These are phyloP conservation scores for Diplosoma virens DNA, from an alignment of 23 tunicate species.

Conservation along the genomic window DNA sequence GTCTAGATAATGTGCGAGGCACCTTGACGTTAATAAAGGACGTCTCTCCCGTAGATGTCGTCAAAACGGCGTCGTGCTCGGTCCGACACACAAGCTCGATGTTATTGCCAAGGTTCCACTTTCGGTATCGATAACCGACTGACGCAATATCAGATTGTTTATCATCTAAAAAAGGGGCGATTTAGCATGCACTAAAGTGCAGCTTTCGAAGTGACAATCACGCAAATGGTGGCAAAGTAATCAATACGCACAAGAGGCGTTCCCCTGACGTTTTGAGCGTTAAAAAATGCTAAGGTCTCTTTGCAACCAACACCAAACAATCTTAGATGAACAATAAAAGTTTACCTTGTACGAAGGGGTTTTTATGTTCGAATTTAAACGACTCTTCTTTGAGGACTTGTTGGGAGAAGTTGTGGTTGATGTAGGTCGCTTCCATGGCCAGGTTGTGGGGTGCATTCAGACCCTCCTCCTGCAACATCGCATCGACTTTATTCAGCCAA, in stretches of 20 bases:
- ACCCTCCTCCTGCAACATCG: constrained; percentile 60
- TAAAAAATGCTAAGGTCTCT: too few species aligned
- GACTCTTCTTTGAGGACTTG: constrained; percentile 89
- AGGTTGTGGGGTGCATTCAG: constrained; percentile 79
- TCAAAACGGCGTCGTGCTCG: constrained; percentile 89
- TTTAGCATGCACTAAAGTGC: too few species aligned
- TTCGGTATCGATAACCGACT: constrained; percentile 90
- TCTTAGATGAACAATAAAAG: too few species aligned
- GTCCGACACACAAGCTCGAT: constrained; percentile 89
- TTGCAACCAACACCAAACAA: too few species aligned
- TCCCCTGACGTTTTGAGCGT: too few species aligned
- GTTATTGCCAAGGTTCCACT: constrained; percentile 90
- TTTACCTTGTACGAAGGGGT: constrained; percentile 86
- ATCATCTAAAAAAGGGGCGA: too few species aligned
- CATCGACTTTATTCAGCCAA: too few species aligned
- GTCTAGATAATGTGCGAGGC: too few species aligned
- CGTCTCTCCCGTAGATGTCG: constrained; percentile 56
- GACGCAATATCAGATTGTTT: constrained; percentile 90
- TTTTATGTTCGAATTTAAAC: constrained; percentile 41
- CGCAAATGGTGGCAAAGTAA: too few species aligned
- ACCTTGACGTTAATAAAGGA: constrained; percentile 93
- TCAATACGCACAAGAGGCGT: too few species aligned
- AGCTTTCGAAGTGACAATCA: too few species aligned
- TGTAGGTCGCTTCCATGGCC: constrained; percentile 91
- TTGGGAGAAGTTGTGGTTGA: constrained; percentile 91